phyloP scores from a whole-genome alignment of 2,888 invertebrate genomes.

The Calameuta filiformis region DNA sequence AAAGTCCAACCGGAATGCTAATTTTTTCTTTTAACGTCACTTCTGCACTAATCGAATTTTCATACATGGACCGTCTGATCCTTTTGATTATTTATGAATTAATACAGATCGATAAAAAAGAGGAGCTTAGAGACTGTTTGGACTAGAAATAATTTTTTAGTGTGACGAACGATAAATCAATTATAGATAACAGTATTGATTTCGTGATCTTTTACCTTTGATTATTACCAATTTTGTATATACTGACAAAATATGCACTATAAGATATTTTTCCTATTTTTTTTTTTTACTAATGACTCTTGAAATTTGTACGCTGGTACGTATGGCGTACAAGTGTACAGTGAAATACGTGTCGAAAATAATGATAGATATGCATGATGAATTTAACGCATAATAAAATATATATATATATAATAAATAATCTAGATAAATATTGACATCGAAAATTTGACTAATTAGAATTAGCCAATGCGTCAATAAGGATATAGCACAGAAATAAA shows the following conservation, averaged over 20 bases:
- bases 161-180: not conserved
- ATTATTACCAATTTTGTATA: constrained; percentile 6
- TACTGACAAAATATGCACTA: not conserved
- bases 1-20: too few relatives aligned
- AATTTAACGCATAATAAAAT: constrained; percentile 13
- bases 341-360: too few relatives aligned
- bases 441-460: too few relatives aligned
- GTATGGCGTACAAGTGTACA: too few relatives aligned
- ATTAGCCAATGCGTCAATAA: too few relatives aligned
- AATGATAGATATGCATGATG: constrained; percentile 18
- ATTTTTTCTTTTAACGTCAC: too few relatives aligned
- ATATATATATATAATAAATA: constrained; percentile 13
- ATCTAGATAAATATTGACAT: too few relatives aligned
- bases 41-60: too few relatives aligned
- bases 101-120: too few relatives aligned
- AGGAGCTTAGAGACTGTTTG: too few relatives aligned
- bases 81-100: too few relatives aligned
- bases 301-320: constrained; percentile 11
- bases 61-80: too few relatives aligned
- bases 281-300: constrained; percentile 38
- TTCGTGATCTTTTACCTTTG: not conserved
- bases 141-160: not conserved
- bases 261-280: constrained; percentile 27
- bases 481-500: not conserved
- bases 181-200: constrained; percentile 8